phyloP scores from a whole-genome alignment of 2,888 invertebrate genomes.

The Agrilus cyanescens region DNA sequence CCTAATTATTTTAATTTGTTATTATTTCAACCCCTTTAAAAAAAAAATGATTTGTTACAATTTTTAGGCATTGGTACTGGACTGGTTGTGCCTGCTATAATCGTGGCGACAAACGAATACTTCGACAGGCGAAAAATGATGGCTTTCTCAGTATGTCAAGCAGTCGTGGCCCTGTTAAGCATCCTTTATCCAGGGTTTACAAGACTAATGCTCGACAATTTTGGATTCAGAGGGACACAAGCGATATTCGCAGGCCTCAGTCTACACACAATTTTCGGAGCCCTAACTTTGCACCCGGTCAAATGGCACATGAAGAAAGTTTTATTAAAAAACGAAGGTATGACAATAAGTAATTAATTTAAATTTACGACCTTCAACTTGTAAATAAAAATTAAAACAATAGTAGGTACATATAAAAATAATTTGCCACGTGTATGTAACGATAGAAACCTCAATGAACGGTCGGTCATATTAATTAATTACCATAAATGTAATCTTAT shows the following conservation, averaged over 20 bases:
- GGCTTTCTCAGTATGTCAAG: slow-evolving; percentile 64
- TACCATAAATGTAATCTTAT: too few species aligned
- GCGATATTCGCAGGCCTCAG: slow-evolving; percentile 55
- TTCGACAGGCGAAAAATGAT: slow-evolving; percentile 56
- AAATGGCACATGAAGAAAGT: slow-evolving; percentile 53
- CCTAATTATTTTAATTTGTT: too few species aligned
- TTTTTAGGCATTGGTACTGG: slow-evolving; percentile 59
- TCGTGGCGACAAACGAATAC: slow-evolving; percentile 63
- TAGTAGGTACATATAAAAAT: too few species aligned
- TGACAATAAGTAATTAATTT: not conserved
- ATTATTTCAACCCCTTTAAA: too few species aligned
- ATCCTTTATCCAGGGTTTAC: slow-evolving; percentile 57
- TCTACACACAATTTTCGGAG: slow-evolving; percentile 53
- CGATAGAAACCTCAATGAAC: too few species aligned
- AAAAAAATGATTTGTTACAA: too few species aligned
- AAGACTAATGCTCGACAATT: slow-evolving; percentile 46
- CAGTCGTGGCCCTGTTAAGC: slow-evolving; percentile 53
- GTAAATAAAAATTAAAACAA: too few species aligned
- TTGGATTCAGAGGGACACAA: slow-evolving; percentile 60
- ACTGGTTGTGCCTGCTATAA: slow-evolving; percentile 58
- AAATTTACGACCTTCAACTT: too few species aligned
- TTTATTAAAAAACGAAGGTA: slow-evolving; percentile 18
- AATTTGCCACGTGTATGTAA: too few species aligned
- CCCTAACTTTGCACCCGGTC: slow-evolving; percentile 62
- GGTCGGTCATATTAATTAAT: too few species aligned